Conservation (phyloP, 2,113 vertebrate species). For the Arenaria interpres region DNA sequence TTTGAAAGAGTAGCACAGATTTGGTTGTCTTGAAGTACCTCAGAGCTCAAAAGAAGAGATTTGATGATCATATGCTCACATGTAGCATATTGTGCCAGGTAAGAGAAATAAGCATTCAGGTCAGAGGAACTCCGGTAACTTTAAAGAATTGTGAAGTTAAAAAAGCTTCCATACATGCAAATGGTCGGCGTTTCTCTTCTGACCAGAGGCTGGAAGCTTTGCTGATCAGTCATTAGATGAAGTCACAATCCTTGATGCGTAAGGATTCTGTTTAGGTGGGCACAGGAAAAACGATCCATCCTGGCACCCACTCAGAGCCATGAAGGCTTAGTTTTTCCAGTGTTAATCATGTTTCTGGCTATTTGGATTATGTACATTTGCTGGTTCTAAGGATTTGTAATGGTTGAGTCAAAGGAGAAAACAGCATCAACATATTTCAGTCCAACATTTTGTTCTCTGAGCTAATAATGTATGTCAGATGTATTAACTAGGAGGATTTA, state of each 20-base stretch:
- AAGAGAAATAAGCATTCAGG: neutral
- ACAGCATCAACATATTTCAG: neutral
- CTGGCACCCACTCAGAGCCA: neutral
- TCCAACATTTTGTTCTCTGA: neutral
- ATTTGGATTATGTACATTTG: neutral
- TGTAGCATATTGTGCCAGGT: neutral
- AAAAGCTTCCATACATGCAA: neutral
- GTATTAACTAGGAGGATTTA: neutral
- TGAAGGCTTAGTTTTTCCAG: neutral
- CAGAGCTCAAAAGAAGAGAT: neutral
- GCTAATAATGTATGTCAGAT: neutral
- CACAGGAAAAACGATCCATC: neutral
- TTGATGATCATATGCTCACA: neutral
- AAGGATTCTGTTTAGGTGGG: conserved; percentile 7
- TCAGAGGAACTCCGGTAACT: neutral
- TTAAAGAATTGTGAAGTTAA: neutral
- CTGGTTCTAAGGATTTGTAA: neutral
- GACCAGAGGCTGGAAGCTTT: neutral
- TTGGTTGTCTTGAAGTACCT: neutral
- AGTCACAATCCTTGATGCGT: neutral
- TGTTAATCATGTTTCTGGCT: neutral
- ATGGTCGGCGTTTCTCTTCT: neutral
- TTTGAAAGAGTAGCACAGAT: neutral
- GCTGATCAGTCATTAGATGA: conserved; percentile 3
- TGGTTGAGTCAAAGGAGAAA: neutral